Base-by-base conservation (phyloP, 1,140 invertebrate species). In the Drosophila prosaltans region DNA sequence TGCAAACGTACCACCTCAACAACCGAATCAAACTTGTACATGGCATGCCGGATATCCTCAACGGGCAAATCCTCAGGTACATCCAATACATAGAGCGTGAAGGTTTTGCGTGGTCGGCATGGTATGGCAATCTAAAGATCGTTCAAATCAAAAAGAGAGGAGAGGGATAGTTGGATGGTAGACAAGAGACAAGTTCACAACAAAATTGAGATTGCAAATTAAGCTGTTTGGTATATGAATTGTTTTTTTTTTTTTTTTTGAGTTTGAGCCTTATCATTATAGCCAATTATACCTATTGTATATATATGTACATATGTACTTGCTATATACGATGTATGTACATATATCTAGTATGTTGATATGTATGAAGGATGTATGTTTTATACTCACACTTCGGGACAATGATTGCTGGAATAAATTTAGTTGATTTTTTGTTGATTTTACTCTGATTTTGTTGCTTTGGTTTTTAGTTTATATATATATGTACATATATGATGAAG, bases 31-130 rank as follows among this genome's bases (percentile, higher is more conserved):
- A 96, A 97, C 92, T 96, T 95, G 93, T 96, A 97, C 58, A 97
- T 93, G 62, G 96, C 95, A 81, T 96, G 96, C 30, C 96, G 94
- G 41, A 97, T 95, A 81, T 97, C 96, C 78, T 97, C 96, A 80
- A 97, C 96, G 0, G 96, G 96, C 54, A 97, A 92, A 83, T 97
- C 96, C 80, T 96, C 95, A 0, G 96, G 96, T 40, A 97, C 95
- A 82, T 97, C 96, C 68, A 96, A 94, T 43, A 97, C 96, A 81
- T 96, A 95, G 54, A 97, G 93, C 0, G 96, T 96, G 79, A 97
- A 97, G 5, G 96, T 97, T 92, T 96, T 96, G 72, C 96, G 95
- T 1, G 96, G 96, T 80, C 96, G 94, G 80, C 96, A 97, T 5
- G 96, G 96, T 72, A 97, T 96, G 24, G 96, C 95, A 57, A 97